These are phyloP conservation scores for Aramus guarauna DNA, from an alignment of 2,113 vertebrate genomes.

Conservation along the genomic window DNA sequence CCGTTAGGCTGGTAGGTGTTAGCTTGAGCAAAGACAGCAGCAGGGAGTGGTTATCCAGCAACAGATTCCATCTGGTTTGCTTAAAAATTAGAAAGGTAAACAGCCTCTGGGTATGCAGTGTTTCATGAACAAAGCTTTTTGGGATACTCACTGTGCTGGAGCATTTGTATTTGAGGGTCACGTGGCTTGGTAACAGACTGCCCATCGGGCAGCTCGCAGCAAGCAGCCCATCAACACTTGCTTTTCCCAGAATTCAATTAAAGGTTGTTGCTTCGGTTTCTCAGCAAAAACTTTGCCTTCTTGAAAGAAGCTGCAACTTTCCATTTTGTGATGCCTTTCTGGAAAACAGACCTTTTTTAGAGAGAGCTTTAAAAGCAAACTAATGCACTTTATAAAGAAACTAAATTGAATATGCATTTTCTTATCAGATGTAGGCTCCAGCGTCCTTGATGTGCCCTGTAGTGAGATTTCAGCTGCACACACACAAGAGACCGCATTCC, in stretches of 20 bases:
- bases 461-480: background rate
- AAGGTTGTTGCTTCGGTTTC: constrained; percentile 1
- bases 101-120: background rate
- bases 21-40: background rate
- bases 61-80: constrained; percentile 17
- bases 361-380: background rate
- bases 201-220: background rate
- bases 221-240: background rate
- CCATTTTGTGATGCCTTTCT: background rate
- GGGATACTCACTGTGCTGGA: constrained; percentile 1
- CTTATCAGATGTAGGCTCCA: background rate
- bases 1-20: background rate
- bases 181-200: constrained; percentile 28
- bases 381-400: background rate
- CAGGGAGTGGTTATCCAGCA: background rate
- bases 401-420: background rate
- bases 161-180: constrained; percentile 1
- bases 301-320: background rate
- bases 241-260: constrained; percentile 13
- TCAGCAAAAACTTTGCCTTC: background rate
- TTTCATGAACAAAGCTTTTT: background rate
- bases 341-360: background rate
- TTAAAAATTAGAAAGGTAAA: constrained; percentile 52
- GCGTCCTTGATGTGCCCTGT: background rate
- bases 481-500: background rate